Base-by-base conservation (phyloP, 2,113 vertebrate species). In the Lophura nycthemera region DNA sequence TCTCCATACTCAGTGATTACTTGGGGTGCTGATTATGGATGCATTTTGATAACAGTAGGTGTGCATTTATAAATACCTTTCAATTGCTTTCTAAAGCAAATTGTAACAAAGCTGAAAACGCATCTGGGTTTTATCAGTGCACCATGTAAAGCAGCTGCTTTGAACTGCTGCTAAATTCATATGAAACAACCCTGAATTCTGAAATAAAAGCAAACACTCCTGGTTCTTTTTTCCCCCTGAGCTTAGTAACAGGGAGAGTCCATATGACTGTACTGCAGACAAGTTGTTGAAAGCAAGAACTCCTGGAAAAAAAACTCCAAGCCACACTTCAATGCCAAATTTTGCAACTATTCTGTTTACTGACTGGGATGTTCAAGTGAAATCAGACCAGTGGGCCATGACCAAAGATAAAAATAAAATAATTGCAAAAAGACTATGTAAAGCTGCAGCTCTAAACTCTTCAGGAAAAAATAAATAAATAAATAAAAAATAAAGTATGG, bases 271-370 rank as follows among this genome's bases (percentile, higher is more conserved):
- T 47, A 52, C 63, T 92, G 36, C 50, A 83, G 54, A 13, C 5
- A 6, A 92, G 73, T 12, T 48, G 13, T 48, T 91, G 59, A 86
- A 89, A 93, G 57, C 60, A 83, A 91, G 40, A 83, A 38, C 64
- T 81, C 45, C 48, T 59, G 32, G 59, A 66, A 77, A 81, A 81
- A 77, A 89, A 43, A 72, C 1, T 64, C 47, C 52, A 52, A 3
- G 43, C 88, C 92, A 36, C 24, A 54, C 16, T 86, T 66, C 50
- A 63, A 61, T 73, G 71, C 82, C 89, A 95, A 87, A 91, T 96
- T 95, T 95, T 94, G 40, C 85, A 94, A 90, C 83, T 81, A 92
- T 93, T 66, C 87, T 95, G 76, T 95, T 96, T 94, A 95, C 83
- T 77, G 92, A 80, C 89, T 85, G 78, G 86, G 89, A 80, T 43